These are phyloP conservation scores for Platyscapa corneri DNA, from an alignment of 1,140 invertebrate species.

Conservation along the genomic window DNA sequence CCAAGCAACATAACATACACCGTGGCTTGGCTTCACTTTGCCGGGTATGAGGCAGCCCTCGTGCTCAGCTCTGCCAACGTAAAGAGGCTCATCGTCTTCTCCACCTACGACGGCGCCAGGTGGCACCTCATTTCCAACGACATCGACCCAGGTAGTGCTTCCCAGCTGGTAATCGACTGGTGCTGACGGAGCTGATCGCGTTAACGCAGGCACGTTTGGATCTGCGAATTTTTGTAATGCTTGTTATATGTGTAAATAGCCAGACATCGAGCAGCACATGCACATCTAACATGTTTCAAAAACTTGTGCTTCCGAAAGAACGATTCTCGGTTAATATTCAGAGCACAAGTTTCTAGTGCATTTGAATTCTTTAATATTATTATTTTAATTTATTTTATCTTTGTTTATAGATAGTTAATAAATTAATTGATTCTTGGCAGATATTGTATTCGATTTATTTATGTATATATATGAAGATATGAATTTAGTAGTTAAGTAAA, in stretches of 20 bases:
- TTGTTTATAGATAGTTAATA: too few relatives aligned
- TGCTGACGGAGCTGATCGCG: conserved; percentile 62
- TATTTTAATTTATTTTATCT: too few relatives aligned
- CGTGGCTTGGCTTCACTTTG: conserved; percentile 83
- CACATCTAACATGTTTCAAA: not conserved
- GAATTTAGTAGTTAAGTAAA: too few relatives aligned
- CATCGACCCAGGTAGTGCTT: conserved; percentile 79
- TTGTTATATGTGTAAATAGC: not conserved
- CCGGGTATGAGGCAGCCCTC: conserved; percentile 87
- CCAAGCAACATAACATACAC: conserved; percentile 85
- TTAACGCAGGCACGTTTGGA: conserved; percentile 48
- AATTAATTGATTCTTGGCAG: too few relatives aligned
- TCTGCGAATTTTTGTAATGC: not conserved
- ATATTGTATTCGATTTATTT: too few relatives aligned
- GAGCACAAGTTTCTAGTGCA: too few relatives aligned
- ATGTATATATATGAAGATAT: too few relatives aligned
- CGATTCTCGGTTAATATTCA: too few relatives aligned
- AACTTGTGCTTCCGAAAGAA: too few relatives aligned
- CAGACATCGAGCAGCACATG: not conserved
- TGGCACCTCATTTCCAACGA: conserved; percentile 80
- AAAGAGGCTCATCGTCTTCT: conserved; percentile 82
- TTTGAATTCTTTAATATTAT: too few relatives aligned
- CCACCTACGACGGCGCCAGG: conserved; percentile 83
- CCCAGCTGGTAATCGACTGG: conserved; percentile 58
- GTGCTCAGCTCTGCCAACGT: conserved; percentile 82